Base-by-base conservation (phyloP, 1,140 invertebrate genomes). In the Mycetomoellerius zeteki region DNA sequence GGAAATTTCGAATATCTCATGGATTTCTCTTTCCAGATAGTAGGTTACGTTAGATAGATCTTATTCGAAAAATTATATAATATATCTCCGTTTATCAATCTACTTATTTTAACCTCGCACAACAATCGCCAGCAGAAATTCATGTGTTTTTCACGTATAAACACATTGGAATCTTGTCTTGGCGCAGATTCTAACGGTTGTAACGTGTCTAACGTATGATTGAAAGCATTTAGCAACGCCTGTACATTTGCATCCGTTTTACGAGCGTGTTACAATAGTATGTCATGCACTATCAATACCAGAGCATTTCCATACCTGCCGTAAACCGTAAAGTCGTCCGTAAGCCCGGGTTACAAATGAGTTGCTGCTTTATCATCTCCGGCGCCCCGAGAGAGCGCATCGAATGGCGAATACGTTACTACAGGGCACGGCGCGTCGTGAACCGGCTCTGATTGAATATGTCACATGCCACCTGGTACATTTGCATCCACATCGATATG, bases 381-480 rank as follows among this genome's bases (percentile, higher is more conserved):
- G 52, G 78, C 12, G 24, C 77, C 16, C 62, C 27, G 47, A 21
- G 67, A 60, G 54, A 82, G 37, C 73, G 37, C 62, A 65, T 85
- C 82, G 72, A 85, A 77, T 77, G 33, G 67, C 58, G 60, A 62
- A 75, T 52, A 69, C 60, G n/a, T 62, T 85, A 77, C 65, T 87
- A 86, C 67, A 50, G 24, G 80, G 56, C 69, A 84, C 67, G 67
- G 91, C 85, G 78, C 78, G 77, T 56, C 89, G 86, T 72, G 89
- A 93, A 89, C 88, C 64, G 86, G 56, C 78, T 88, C 89, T 88
- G 86, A 93, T 90, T 89, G 91, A 92, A 93, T 89, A 87, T 89
- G 92, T 92, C 91, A 92, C 86, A 82, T 88, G 89, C 85, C 75
- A 52, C 71, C 47, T 72, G 88, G 47, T 88, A 81, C 58, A 89